phyloP scores from a whole-genome alignment of 2,797 vertebrate genomes.

The Bradypodion pumilum region DNA sequence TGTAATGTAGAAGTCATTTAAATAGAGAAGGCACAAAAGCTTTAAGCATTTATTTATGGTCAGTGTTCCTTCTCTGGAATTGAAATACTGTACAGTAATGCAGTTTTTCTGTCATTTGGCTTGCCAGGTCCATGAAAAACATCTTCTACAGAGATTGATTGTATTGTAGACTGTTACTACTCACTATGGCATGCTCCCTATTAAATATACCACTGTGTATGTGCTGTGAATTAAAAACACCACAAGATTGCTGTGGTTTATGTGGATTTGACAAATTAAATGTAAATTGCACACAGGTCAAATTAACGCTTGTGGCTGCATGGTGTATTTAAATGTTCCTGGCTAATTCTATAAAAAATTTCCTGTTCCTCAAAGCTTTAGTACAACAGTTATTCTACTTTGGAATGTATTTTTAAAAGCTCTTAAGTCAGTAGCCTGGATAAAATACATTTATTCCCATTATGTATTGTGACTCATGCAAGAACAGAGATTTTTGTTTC shows the following conservation, averaged over 20 bases:
- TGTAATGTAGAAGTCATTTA: not conserved
- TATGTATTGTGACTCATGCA: not conserved
- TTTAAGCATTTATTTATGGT: not conserved
- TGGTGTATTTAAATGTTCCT: constrained; percentile 2
- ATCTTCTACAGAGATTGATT: not conserved
- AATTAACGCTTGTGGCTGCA: not conserved
- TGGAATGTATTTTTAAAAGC: not conserved
- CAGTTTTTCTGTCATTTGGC: not conserved
- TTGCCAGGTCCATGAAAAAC: not conserved
- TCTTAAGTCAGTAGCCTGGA: not conserved
- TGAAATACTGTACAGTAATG: not conserved
- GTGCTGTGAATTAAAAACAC: not conserved
- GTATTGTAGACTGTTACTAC: not conserved
- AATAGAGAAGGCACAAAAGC: not conserved
- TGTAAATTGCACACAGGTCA: not conserved
- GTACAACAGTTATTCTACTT: not conserved
- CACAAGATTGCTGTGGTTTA: not conserved
- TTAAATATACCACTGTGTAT: not conserved
- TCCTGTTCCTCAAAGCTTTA: constrained; percentile 18
- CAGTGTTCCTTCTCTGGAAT: not conserved
- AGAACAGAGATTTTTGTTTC: not conserved
- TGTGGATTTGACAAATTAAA: constrained; percentile 31
- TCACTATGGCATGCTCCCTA: not conserved
- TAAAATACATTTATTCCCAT: not conserved
- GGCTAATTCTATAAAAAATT: not conserved